phyloP scores from a whole-genome alignment of 1,140 invertebrate species.

The Tetranychus cinnabarinus region DNA sequence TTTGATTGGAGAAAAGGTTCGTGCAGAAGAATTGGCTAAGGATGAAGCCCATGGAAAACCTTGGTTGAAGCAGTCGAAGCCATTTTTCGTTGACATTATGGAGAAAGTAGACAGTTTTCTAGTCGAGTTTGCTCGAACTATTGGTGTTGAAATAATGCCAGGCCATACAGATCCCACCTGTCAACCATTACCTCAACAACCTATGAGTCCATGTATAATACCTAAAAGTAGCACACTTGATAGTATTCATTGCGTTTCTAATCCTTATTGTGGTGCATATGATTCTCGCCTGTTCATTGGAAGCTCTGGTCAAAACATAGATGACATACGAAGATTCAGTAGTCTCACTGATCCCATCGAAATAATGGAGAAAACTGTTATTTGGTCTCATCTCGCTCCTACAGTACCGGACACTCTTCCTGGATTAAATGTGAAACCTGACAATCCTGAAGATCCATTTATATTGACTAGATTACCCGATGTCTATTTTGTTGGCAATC shows the following conservation, averaged over 20 bases:
- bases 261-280: slow-evolving; percentile 45
- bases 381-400: slow-evolving; percentile 45
- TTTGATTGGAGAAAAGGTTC: slow-evolving; percentile 14
- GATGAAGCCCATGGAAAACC: not conserved
- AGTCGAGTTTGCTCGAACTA: slow-evolving; percentile 26
- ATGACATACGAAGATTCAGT: slow-evolving; percentile 44
- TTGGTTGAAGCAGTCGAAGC: slow-evolving; percentile 19
- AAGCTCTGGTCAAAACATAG: slow-evolving; percentile 57
- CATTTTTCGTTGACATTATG: slow-evolving; percentile 30
- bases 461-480: slow-evolving; percentile 61
- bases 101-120: slow-evolving; percentile 39
- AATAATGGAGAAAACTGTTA: slow-evolving; percentile 40
- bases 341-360: slow-evolving; percentile 41
- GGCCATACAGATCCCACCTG: slow-evolving; percentile 62
- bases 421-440: slow-evolving; percentile 46
- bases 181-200: slow-evolving; percentile 65
- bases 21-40: not conserved
- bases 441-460: slow-evolving; percentile 50
- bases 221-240: slow-evolving; percentile 30
- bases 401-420: slow-evolving; percentile 73
- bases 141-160: slow-evolving; percentile 15
- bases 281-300: slow-evolving; percentile 32
- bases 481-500: slow-evolving; percentile 72
- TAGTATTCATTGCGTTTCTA: slow-evolving; percentile 51
- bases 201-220: slow-evolving; percentile 62